Conservation (phyloP, 2,797 vertebrate species). For the Gymnothorax javanicus region DNA sequence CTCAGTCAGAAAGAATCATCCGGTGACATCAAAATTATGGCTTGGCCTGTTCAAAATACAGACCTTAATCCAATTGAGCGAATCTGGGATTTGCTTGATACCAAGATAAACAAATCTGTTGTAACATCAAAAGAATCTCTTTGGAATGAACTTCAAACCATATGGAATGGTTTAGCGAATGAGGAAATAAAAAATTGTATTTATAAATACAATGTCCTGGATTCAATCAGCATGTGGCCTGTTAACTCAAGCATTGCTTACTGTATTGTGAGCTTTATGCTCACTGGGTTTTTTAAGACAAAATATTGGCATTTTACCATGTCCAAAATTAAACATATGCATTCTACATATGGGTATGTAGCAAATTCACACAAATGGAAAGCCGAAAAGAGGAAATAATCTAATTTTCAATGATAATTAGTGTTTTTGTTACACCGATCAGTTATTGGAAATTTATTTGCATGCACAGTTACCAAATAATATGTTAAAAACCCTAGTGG, state of each 20-base stretch:
- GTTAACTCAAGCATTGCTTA: not conserved
- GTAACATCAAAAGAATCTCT: no score
- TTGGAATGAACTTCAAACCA: no score
- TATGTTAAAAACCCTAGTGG: not conserved
- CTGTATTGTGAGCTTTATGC: not conserved
- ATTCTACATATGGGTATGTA: no score
- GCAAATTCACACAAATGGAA: no score
- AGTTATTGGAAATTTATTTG: not conserved
- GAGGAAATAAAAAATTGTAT: not conserved
- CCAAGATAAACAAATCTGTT: no score
- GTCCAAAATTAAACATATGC: not conserved
- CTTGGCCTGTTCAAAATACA: no score
- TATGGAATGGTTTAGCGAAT: no score
- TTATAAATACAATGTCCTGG: not conserved
- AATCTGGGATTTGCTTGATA: no score
- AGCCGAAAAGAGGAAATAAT: not conserved
- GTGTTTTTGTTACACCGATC: not conserved
- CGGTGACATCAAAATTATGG: no score
- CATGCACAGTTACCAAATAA: not conserved
- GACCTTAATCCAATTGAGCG: no score
- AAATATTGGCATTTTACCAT: not conserved
- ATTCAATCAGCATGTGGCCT: not conserved
- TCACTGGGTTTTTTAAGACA: not conserved
- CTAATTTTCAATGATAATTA: not conserved
- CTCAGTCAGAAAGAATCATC: no score